Evolutionary conservation across 1,140 invertebrate species (phyloP).

Genomic region (Rhyacophila brunnea): DNA sequence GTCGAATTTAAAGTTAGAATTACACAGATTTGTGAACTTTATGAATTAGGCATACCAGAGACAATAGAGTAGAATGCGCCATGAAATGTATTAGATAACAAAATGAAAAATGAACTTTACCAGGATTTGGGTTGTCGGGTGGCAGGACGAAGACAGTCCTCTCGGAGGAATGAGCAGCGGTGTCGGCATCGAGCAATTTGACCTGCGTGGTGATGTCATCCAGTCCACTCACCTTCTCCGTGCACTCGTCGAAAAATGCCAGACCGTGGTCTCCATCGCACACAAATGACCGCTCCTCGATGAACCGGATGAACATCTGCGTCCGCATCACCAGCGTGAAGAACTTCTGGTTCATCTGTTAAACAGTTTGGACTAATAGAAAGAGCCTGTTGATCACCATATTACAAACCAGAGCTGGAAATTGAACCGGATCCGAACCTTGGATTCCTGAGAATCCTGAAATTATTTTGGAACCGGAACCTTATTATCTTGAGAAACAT

Average conservation of each 20-base stretch:
- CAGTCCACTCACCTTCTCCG: slow-evolving; percentile 70
- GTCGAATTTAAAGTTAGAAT: too few relatives aligned
- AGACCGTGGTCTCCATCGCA: slow-evolving; percentile 92
- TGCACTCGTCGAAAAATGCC: slow-evolving; percentile 98
- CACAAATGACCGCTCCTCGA: slow-evolving; percentile 97
- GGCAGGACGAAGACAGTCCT: slow-evolving; percentile 93
- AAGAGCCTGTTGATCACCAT: too few relatives aligned
- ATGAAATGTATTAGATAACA: too few relatives aligned
- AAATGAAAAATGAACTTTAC: slow-evolving; percentile 29
- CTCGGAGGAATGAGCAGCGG: slow-evolving; percentile 59
- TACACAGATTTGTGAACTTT: too few relatives aligned
- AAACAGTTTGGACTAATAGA: too few relatives aligned
- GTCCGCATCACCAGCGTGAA: slow-evolving; percentile 87
- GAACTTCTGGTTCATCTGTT: slow-evolving; percentile 88
- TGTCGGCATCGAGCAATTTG: slow-evolving; percentile 72
- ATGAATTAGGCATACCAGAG: too few relatives aligned
- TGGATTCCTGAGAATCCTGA: too few relatives aligned
- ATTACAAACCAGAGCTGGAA: too few relatives aligned
- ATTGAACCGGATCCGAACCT: too few relatives aligned
- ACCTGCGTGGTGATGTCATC: slow-evolving; percentile 58
- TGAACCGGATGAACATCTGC: slow-evolving; percentile 98
- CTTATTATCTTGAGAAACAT: too few relatives aligned
- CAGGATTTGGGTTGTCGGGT: slow-evolving; percentile 71
- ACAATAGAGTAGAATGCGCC: too few relatives aligned
- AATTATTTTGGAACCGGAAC: too few relatives aligned